These are phyloP conservation scores for Eupithecia vulgata DNA, from an alignment of 2,888 invertebrate species.

Conservation along the genomic window DNA sequence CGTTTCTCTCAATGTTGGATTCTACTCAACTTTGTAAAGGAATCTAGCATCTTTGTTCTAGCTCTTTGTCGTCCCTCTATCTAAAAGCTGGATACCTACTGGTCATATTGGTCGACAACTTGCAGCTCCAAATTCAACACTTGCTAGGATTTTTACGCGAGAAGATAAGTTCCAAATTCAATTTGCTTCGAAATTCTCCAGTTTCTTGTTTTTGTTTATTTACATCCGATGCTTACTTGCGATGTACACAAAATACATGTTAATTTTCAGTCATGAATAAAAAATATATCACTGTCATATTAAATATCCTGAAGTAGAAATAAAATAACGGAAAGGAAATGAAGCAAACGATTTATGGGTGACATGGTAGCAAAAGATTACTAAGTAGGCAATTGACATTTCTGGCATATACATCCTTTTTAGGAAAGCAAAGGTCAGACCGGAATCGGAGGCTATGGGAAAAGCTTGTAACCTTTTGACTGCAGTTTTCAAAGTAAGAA, in stretches of 20 bases:
- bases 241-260: too few species aligned
- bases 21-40: neutral
- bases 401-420: constrained; percentile 39
- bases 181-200: constrained; percentile 20
- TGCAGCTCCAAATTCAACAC: constrained; percentile 26
- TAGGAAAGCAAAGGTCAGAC: constrained; percentile 39
- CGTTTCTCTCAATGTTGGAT: neutral
- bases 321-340: neutral
- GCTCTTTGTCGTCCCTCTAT: constrained; percentile 7
- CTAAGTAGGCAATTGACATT: constrained; percentile 38
- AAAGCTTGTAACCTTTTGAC: constrained; percentile 32
- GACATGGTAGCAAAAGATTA: neutral
- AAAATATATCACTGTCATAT: neutral
- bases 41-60: neutral
- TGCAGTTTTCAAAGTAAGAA: constrained; percentile 7
- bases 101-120: constrained; percentile 10
- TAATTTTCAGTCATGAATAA: constrained; percentile 6
- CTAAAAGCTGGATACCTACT: neutral
- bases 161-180: constrained; percentile 26
- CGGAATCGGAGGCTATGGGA: constrained; percentile 32
- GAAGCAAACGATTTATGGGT: neutral
- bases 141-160: constrained; percentile 20
- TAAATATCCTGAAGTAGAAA: neutral
- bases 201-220: constrained; percentile 15
- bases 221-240: too few species aligned